phyloP scores from a whole-genome alignment of 1,140 invertebrate species.

The Brachionus rubens region DNA sequence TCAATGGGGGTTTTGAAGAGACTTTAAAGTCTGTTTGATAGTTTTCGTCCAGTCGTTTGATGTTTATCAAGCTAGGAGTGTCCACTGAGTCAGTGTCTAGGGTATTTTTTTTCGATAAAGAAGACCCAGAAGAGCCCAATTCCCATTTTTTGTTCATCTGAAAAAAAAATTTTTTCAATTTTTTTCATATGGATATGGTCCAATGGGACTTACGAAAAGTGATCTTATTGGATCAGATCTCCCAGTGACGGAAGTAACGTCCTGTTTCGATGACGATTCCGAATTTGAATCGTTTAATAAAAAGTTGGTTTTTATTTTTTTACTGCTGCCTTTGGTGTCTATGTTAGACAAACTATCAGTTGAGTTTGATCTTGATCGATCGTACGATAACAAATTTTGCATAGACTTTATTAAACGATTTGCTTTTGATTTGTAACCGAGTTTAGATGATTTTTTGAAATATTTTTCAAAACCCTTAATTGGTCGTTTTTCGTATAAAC shows the following conservation, averaged over 20 bases:
- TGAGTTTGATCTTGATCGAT: conserved; percentile 30
- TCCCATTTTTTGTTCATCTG: conserved; percentile 21
- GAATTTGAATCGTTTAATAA: conserved; percentile 1
- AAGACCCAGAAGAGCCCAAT: background rate
- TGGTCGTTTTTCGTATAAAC: background rate
- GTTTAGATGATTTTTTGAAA: conserved; percentile 5
- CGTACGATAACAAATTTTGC: conserved; percentile 38
- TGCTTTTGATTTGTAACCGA: conserved; percentile 7
- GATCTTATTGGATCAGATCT: background rate
- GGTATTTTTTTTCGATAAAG: background rate
- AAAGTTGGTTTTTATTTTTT: background rate
- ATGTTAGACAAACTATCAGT: conserved; percentile 20
- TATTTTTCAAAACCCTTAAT: conserved; percentile 10
- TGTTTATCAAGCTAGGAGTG: background rate
- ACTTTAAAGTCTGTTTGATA: background rate
- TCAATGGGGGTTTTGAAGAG: conserved; percentile 21
- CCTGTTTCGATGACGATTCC: background rate
- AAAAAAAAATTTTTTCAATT: background rate
- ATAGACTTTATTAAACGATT: conserved; percentile 27
- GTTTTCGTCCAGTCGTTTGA: background rate
- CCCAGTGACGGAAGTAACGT: background rate
- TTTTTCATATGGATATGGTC: too few species aligned
- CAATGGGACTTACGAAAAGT: background rate
- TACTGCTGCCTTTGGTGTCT: background rate
- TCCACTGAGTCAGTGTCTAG: background rate